Base-by-base conservation (phyloP, 2,113 vertebrate species). In the Scortum barcoo region DNA sequence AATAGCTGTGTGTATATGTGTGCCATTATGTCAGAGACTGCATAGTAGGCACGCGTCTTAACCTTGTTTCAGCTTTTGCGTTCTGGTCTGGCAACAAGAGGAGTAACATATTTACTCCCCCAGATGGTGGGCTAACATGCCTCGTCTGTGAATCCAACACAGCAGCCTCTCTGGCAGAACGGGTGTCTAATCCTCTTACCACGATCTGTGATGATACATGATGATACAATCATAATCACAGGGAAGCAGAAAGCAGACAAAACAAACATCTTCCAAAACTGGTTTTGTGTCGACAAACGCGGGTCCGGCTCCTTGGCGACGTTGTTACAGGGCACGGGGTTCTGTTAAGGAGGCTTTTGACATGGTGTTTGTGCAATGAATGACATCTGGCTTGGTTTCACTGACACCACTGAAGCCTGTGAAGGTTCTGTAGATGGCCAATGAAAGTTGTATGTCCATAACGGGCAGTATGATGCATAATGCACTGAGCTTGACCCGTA, bases 121-220 rank as follows among this genome's bases (percentile, higher is more conserved):
- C 91, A 93, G 84, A 92, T 93, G 91, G 91, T 71, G 44, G 76
- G 57, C 77, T 80, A 86, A 86, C 82, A 28, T 57, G 80, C 63
- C 57, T 81, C 16, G 50, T 85, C 75, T 80, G 84, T 79, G 81
- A 87, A 63, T 85, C 83, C 78, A 84, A 82, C 82, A 72, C 87
- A 66, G 86, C 90, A 81, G 80, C 85, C 61, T 80, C 84, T 90
- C 89, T 87, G 84, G 85, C 90, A 88, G 63, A 81, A 87, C 58
- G 11, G 13, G 36, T 61, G 7, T 76, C 66, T 93, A 88, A 92
- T 92, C 92, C 86, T 91, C 87, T 93, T 92, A 88, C 74, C 51
- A 67, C 24, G 73, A 87, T 92, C 68, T 78, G 77, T 51, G 82
- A 91, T 84, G 88, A 92, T 90, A 83, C 86, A 89, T 10, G 67